Percentiles rank a stretch among this genome's conserved stretches.
These are phyloP conservation scores for Ciconia stormi DNA, from an alignment of 2,113 vertebrate species.

Conservation along the genomic window DNA sequence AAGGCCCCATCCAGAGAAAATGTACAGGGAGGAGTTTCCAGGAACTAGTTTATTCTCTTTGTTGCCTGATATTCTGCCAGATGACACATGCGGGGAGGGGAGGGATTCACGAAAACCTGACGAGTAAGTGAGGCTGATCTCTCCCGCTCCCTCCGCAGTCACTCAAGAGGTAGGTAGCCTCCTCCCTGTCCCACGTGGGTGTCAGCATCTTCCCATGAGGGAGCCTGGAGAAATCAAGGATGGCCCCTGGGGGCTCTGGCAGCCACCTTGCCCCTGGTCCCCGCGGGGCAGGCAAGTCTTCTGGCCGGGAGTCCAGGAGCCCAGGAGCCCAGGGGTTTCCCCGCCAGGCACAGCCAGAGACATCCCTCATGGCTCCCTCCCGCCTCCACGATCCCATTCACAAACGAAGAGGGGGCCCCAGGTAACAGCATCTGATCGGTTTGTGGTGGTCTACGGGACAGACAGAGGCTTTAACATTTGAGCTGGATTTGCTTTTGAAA, in stretches of 20 bases:
- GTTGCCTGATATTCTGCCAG: conserved; percentile 1
- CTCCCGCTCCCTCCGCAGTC: background rate
- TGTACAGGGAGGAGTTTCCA: conserved; percentile 5
- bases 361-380: accelerated
- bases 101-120: background rate
- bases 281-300: accelerated
- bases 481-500: background rate
- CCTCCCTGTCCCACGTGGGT: background rate
- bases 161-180: background rate
- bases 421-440: accelerated
- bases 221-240: background rate
- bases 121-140: background rate
- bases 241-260: background rate
- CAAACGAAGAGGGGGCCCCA: accelerated
- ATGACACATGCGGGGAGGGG: background rate
- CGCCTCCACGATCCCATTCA: accelerated
- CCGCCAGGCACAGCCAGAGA: accelerated
- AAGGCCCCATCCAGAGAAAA: conserved; percentile 1
- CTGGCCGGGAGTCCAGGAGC: background rate
- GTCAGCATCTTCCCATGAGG: background rate
- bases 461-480: background rate
- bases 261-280: background rate
- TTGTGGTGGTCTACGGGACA: background rate
- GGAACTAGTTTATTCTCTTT: conserved; percentile 1
- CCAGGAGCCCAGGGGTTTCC: background rate